Conservation (phyloP, 2,113 vertebrate species). For the Varanus komodoensis region DNA sequence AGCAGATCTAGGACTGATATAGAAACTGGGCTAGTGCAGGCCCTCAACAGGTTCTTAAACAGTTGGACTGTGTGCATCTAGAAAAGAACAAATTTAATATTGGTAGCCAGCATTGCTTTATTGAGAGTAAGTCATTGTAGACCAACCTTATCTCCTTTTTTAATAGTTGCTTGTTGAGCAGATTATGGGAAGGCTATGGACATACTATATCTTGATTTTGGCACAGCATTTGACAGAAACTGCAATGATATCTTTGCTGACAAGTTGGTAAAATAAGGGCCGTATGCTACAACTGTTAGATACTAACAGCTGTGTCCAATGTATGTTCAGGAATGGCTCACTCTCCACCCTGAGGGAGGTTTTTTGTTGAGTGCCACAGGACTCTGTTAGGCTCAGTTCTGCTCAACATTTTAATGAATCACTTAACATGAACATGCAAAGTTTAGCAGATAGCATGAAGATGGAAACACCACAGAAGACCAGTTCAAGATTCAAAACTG, state of each 20-base stretch:
- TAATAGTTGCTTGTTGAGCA: neutral
- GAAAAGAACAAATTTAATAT: neutral
- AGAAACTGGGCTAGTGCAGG: neutral
- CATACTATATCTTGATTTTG: neutral
- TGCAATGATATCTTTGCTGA: neutral
- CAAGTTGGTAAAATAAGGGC: neutral
- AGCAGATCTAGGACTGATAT: neutral
- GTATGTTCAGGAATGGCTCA: neutral
- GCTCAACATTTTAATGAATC: neutral
- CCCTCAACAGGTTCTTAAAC: neutral
- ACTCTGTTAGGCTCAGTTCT: neutral
- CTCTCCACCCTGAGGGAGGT: neutral
- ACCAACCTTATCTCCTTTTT: neutral
- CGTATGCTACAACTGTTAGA: too few relatives aligned
- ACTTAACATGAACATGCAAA: neutral
- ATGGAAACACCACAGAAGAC: neutral
- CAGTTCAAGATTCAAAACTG: neutral
- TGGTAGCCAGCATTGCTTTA: neutral
- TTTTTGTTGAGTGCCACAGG: neutral
- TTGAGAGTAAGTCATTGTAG: neutral
- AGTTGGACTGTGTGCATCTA: neutral
- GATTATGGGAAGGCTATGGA: neutral
- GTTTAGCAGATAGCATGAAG: neutral
- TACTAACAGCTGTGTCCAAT: neutral
- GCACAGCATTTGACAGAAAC: neutral